Evolutionary conservation across 2,113 vertebrate species (phyloP), one percentile per base, ranked within the genome.

Genomic region (Peucedramus taeniatus): DNA sequence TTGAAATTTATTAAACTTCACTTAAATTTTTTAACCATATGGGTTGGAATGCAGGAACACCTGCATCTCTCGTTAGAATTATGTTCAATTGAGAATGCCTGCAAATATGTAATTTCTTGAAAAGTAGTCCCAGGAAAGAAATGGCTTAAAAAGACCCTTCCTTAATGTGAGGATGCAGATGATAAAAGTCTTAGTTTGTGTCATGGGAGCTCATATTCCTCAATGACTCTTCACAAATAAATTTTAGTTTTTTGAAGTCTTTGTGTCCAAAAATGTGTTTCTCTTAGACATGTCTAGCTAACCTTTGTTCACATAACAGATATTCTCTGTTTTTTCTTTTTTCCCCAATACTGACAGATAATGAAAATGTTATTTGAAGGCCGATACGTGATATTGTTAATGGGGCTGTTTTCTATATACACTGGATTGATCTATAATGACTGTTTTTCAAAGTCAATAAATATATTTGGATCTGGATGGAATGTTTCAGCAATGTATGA

Each of bases 361-460:
- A 97, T 98, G 98, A 99, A 99, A 89, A 99, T 98, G 51, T 98
- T 99, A 84, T 99, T 99, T 80, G 98, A 99, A 44, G 99, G 99
- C 4, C 98, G 99, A 11, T 99, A 99, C 3, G 98, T 99, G 92
- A 99, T 99, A 79, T 89, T 99, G 89, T 96, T 99, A 96, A 99
- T 99, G 99, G 99, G 99, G 23, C 78, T 99, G 47, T 99, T 99
- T 97, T 99, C 99, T 1, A 94, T 99, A 44, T 99, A 99, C 95
- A 99, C 99, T 14, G 99, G 99, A 49, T 96, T 99, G 76, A 99
- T 99, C 96, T 99, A 99, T 96, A 99, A 99, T 24, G 99, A 99
- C 97, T 99, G 99, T 50, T 99, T 99, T 96, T 99, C 99, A 28
- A 99, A 99, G 97, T 99, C 99, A 0, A 77, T 99, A 20, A 99